Evolutionary conservation across 2,113 vertebrate genomes (phyloP).

Genomic region (Morone chrysops): DNA sequence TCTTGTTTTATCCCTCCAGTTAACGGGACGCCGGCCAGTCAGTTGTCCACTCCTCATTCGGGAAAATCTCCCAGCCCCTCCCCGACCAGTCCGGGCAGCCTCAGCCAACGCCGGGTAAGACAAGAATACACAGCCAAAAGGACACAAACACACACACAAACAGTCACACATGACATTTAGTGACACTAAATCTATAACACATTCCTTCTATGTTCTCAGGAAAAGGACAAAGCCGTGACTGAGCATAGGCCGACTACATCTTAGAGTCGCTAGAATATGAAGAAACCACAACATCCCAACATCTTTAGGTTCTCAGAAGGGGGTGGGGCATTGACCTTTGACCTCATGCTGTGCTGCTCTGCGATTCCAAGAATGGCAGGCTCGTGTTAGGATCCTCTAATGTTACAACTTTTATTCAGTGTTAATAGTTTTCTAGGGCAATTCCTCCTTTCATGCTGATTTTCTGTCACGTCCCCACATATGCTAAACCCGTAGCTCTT

Average conservation of each 20-base stretch:
- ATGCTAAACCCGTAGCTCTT: slow-evolving; percentile 3
- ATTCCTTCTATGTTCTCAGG: slow-evolving; percentile 85
- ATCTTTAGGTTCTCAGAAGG: slow-evolving; percentile 67
- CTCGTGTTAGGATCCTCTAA: slow-evolving; percentile 44
- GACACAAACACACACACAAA: not conserved
- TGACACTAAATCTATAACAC: slow-evolving; percentile 69
- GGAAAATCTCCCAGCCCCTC: slow-evolving; percentile 95
- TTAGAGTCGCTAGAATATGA: slow-evolving; percentile 74
- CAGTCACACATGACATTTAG: slow-evolving; percentile 26
- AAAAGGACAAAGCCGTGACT: slow-evolving; percentile 80
- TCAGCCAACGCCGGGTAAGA: slow-evolving; percentile 95
- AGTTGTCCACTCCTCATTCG: slow-evolving; percentile 94
- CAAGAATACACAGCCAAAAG: not conserved
- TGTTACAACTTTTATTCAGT: slow-evolving; percentile 39
- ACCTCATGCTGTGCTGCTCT: slow-evolving; percentile 56
- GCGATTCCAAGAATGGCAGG: slow-evolving; percentile 52
- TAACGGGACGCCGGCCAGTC: slow-evolving; percentile 96
- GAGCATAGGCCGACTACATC: slow-evolving; percentile 80
- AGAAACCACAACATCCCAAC: slow-evolving; percentile 68
- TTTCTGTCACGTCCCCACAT: slow-evolving; percentile 16
- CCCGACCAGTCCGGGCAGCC: slow-evolving; percentile 93
- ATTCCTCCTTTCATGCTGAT: slow-evolving; percentile 1
- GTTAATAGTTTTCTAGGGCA: slow-evolving; percentile 40
- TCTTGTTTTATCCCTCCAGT: slow-evolving; percentile 80
- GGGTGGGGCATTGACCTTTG: slow-evolving; percentile 45